phyloP scores from a whole-genome alignment of 2,797 vertebrate species.

The Parotocinclus haroldoi region DNA sequence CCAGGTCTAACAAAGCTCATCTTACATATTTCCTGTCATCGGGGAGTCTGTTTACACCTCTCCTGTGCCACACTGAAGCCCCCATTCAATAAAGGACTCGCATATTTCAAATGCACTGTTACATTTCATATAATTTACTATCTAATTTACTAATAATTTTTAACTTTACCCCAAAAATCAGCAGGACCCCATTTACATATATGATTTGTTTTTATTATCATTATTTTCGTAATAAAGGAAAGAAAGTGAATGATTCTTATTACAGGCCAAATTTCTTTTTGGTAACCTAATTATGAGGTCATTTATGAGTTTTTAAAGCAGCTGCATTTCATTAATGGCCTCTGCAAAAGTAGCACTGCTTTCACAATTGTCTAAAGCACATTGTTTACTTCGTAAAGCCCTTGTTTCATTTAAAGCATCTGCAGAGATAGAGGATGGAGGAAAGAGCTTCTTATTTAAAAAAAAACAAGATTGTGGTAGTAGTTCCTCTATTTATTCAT shows the following conservation, averaged over 20 bases:
- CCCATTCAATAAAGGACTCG: too few relatives aligned
- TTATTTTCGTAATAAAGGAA: too few relatives aligned
- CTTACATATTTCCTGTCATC: too few relatives aligned
- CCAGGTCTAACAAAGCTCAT: too few relatives aligned
- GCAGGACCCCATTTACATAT: slow-evolving; percentile 35
- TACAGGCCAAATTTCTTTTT: slow-evolving; percentile 43
- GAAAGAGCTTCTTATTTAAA: too few relatives aligned
- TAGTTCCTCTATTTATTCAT: slow-evolving; percentile 12
- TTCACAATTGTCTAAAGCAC: slow-evolving; percentile 42
- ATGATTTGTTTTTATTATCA: slow-evolving; percentile 39
- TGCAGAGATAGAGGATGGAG: background rate
- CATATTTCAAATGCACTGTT: too few relatives aligned
- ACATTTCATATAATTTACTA: too few relatives aligned
- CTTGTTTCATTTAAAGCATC: slow-evolving; percentile 39
- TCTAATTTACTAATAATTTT: too few relatives aligned
- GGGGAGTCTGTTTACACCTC: too few relatives aligned
- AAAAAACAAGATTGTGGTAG: background rate
- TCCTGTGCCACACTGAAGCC: too few relatives aligned
- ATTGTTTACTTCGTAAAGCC: slow-evolving; percentile 38
- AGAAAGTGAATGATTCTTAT: slow-evolving; percentile 47
- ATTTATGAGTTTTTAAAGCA: slow-evolving; percentile 48
- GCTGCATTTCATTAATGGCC: slow-evolving; percentile 42
- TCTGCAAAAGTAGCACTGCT: slow-evolving; percentile 49
- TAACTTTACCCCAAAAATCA: slow-evolving; percentile 50
- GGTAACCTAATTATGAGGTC: slow-evolving; percentile 45